Base-by-base conservation (phyloP, 2,888 invertebrate genomes). In the Macaria liturata region DNA sequence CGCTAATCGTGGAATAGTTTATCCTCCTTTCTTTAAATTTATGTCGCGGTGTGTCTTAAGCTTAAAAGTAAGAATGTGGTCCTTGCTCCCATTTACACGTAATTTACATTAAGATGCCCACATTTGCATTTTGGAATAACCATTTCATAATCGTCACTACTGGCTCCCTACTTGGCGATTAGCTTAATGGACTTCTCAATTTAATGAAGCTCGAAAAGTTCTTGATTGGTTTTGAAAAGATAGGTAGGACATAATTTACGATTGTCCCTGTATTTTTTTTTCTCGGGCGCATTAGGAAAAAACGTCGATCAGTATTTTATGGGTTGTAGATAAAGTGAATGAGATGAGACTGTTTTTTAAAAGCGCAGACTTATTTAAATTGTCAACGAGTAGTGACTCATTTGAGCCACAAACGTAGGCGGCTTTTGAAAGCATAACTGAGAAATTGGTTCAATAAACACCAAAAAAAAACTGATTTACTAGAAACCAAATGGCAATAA, bases 161-260 rank as follows among this genome's bases (percentile, higher is more conserved):
- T 75, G 83, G 86, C 84, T 83, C 72, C 80, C 77, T 83, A 83
- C 81, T 83, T 78, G 76, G 77, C 78, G 87, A 86, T 88, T 86
- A 88, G 77, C 84, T 80, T 89, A 90, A 88, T 88, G 86, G 86
- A 86, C 86, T 88, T 84, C 85, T 83, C 84, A 84, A 84, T 85
- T 83, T 85, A 88, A 88, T 84, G 84, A 85, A 83, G 83, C 77
- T 80, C 81, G 82, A 80, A 86, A 80, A 86, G 79, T 82, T 83
- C 66, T 78, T 84, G 85, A 87, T 87, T 86, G 84, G 74, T 79
- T 84, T 83, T 84, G 77, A 82, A 81, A 81, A 84, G 86, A 86
- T 86, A 86, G 74, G 75, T 86, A 86, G 74, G 75, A 72, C 74
- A 64, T 71, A 80, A 79, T 83, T 86, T 78, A 83, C 76, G 81